Conservation (phyloP, 2,113 vertebrate species). For the Puma concolor region DNA sequence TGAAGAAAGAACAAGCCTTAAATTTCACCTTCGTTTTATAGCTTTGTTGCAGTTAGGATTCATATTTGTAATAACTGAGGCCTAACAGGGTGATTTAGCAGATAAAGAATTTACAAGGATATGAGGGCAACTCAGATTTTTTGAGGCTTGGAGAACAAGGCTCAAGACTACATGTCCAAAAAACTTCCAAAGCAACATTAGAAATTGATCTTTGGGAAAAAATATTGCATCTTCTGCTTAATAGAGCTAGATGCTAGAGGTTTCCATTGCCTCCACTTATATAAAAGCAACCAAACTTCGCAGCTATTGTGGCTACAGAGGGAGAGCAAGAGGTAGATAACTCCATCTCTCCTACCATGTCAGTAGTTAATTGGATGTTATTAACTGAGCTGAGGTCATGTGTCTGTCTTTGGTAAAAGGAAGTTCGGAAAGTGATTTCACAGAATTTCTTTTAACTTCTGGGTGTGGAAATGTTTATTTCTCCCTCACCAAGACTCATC, state of each 20-base stretch:
- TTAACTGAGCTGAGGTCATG: background rate
- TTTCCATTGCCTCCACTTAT: background rate
- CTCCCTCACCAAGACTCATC: background rate
- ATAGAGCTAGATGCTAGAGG: background rate
- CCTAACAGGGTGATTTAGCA: background rate
- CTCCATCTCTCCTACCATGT: background rate
- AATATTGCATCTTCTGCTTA: background rate
- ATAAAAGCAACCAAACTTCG: background rate
- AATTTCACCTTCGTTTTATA: conserved; percentile 21
- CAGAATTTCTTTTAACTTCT: background rate
- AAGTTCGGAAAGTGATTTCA: background rate
- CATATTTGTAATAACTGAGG: background rate
- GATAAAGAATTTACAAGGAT: background rate
- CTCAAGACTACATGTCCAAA: background rate
- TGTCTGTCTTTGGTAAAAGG: background rate
- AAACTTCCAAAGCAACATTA: background rate
- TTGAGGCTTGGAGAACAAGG: background rate
- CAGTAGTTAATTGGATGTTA: background rate
- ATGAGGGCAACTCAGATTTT: background rate
- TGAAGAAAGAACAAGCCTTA: conserved; percentile 31
- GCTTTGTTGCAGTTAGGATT: background rate
- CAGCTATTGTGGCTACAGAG: background rate
- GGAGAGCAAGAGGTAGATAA: background rate
- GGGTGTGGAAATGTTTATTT: background rate
- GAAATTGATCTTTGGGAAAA: background rate